Conservation (phyloP, 2,797 vertebrate species). For the Sebastes goodei region DNA sequence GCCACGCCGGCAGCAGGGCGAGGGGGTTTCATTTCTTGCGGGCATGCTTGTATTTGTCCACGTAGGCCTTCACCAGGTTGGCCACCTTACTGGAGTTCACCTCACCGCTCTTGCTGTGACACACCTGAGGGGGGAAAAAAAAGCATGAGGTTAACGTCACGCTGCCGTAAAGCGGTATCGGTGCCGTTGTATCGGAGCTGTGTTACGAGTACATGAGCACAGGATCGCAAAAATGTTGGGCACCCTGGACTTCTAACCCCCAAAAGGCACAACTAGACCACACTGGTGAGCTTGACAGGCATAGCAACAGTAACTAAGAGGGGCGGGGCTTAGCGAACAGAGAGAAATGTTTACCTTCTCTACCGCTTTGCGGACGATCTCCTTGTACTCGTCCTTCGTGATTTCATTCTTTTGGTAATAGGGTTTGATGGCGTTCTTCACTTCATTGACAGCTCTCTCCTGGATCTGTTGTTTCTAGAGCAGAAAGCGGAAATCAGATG, state of each 20-base stretch:
- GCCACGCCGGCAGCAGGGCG: constrained; percentile 40
- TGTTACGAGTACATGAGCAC: too few species aligned
- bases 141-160: too few species aligned
- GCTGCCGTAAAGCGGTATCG: too few species aligned
- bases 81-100: constrained; percentile 97
- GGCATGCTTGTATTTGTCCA: constrained; percentile 96
- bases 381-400: constrained; percentile 98
- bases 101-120: constrained; percentile 98
- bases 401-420: constrained; percentile 99
- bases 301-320: neutral
- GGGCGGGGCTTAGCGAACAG: neutral
- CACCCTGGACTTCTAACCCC: too few species aligned
- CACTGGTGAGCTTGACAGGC: neutral
- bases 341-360: constrained; percentile 86
- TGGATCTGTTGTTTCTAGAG: constrained; percentile 93
- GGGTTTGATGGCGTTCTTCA: constrained; percentile 95
- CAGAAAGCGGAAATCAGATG: neutral
- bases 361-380: constrained; percentile 97
- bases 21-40: constrained; percentile 83
- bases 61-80: constrained; percentile 96
- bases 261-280: too few species aligned
- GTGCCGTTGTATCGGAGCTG: accelerated
- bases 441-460: constrained; percentile 93
- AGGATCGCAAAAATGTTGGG: too few species aligned
- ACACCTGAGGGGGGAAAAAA: constrained; percentile 82